Evolutionary conservation across 1,140 invertebrate species (phyloP).

Genomic region (Pachyrhynchus sulphureomaculatus): DNA sequence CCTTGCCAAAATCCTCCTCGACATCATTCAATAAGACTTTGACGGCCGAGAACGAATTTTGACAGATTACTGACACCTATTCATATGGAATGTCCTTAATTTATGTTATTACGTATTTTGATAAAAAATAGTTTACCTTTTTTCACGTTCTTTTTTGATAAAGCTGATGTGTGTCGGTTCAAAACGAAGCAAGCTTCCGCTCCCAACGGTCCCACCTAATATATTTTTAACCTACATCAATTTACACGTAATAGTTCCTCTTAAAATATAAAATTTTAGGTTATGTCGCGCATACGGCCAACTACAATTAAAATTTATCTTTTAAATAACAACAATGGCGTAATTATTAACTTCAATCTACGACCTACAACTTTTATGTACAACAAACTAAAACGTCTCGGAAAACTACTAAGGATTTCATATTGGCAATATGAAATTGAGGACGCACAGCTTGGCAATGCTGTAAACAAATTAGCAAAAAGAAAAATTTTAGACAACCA

Average conservation of each 20-base stretch:
- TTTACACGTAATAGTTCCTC: neutral
- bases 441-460: too few species aligned
- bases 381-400: neutral
- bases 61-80: constrained; percentile 13
- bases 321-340: constrained; percentile 11
- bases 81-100: constrained; percentile 29
- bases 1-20: constrained; percentile 7
- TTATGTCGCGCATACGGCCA: neutral
- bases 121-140: constrained; percentile 30
- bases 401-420: too few species aligned
- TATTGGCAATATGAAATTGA: too few species aligned
- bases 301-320: constrained; percentile 14
- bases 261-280: constrained; percentile 12
- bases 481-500: neutral
- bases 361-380: constrained; percentile 10
- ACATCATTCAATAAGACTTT: neutral
- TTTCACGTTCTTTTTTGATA: neutral
- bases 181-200: constrained; percentile 1
- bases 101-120: constrained; percentile 27
- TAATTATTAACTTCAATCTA: constrained; percentile 6
- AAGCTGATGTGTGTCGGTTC: neutral
- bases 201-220: too few species aligned
- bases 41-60: constrained; percentile 2
- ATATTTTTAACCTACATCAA: neutral
- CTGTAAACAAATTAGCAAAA: too few species aligned